These are phyloP conservation scores for Hypotaenidia philippensis DNA, from an alignment of 2,797 vertebrate genomes.

Conservation along the genomic window DNA sequence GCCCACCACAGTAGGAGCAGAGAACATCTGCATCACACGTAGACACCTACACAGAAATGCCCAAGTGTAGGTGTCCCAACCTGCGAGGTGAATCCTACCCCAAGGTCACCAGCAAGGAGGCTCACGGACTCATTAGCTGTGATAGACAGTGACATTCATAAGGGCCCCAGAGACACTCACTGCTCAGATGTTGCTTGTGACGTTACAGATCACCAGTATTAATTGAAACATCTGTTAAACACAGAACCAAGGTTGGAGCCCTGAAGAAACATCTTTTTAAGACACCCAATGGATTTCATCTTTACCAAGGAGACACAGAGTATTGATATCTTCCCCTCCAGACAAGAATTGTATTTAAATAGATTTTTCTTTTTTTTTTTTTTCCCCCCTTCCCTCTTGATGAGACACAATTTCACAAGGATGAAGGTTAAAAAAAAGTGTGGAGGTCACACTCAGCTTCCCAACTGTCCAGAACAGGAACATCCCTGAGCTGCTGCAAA, in stretches of 20 bases:
- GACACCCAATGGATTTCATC: not conserved
- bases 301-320: not conserved
- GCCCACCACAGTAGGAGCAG: accelerated
- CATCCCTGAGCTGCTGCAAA: not conserved
- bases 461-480: not conserved
- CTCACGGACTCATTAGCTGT: not conserved
- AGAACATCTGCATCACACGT: not conserved
- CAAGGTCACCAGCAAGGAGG: not conserved
- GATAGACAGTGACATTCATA: not conserved
- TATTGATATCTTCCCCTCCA: slow-evolving; percentile 8
- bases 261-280: not conserved
- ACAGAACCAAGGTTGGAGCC: not conserved
- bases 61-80: not conserved
- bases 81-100: not conserved
- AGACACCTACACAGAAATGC: not conserved
- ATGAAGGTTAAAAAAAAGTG: not conserved
- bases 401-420: not conserved
- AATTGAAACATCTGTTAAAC: not conserved
- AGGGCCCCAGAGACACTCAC: not conserved
- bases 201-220: not conserved
- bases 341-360: slow-evolving; percentile 18
- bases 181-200: not conserved
- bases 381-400: not conserved
- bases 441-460: not conserved
- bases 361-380: not conserved